phyloP scores from a whole-genome alignment of 2,888 invertebrate species.

The Thecophora atra region DNA sequence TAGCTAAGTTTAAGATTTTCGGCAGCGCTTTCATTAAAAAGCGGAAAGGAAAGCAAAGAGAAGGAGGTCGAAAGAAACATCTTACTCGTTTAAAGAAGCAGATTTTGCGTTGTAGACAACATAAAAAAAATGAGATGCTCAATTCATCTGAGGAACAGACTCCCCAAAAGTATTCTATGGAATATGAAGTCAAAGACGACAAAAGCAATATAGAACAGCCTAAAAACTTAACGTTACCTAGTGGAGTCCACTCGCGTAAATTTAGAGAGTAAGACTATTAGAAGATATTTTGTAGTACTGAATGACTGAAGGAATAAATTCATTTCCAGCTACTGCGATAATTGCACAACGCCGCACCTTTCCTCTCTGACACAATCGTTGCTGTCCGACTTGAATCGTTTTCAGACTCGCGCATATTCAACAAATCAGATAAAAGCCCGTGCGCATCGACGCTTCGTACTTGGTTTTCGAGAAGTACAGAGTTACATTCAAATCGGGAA shows the following conservation, averaged over 20 bases:
- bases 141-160: slow-evolving; percentile 19
- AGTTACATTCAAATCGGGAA: slow-evolving; percentile 70
- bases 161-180: not conserved
- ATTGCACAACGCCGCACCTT: slow-evolving; percentile 70
- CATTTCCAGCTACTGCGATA: slow-evolving; percentile 69
- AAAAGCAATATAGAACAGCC: not conserved
- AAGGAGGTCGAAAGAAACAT: slow-evolving; percentile 40
- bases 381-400: slow-evolving; percentile 69
- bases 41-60: slow-evolving; percentile 43
- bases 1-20: not conserved
- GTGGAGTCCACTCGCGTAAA: slow-evolving; percentile 53
- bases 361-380: slow-evolving; percentile 67
- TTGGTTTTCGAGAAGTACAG: slow-evolving; percentile 72
- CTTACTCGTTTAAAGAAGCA: slow-evolving; percentile 49
- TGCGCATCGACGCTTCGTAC: slow-evolving; percentile 70
- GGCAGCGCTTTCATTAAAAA: slow-evolving; percentile 14
- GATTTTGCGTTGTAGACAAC: slow-evolving; percentile 48
- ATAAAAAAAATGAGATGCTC: no score
- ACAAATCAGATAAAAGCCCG: slow-evolving; percentile 71
- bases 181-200: not conserved
- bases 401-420: slow-evolving; percentile 72
- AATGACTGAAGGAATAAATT: not conserved
- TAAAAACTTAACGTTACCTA: not conserved
- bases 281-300: not conserved
- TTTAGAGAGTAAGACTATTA: slow-evolving; percentile 55